Base-by-base conservation (phyloP, 2,113 vertebrate species). In the Mastomys coucha region DNA sequence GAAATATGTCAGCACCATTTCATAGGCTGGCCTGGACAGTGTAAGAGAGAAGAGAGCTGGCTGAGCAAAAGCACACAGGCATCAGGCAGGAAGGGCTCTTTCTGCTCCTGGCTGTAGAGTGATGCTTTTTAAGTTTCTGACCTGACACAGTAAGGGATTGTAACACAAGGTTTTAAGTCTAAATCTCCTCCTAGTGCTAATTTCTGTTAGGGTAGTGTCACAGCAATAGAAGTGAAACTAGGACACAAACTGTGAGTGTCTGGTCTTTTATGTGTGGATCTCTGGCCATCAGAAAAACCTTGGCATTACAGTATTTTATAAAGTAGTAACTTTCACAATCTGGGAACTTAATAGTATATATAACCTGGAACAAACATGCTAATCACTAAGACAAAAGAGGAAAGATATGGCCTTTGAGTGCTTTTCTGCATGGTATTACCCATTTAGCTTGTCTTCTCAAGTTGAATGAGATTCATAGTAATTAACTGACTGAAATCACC, bases 401-500 rank as follows among this genome's bases (percentile, higher is more conserved):
- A 20, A 5, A 94, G 36, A 36, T 3, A 39, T 65, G 33, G 88
- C 36, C 67, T 89, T 11, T 70, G 53, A 95, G 65, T 49, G 51
- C 8, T 51, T 81, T 67, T 94, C 45, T 76, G 45, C 0, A 39
- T 31, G 81, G 45, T 4, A 92, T 20, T 49, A 85, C 4, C 24
- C 13, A 49, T 36, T 69, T 0, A 75, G 31, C 58, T 49, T 88
- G 56, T 89, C 63, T 77, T 78, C 60, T 56, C 28, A 42, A 65
- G 53, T n/a, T 89, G 51, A 96, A 88, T 69, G 31, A 87, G 81
- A 95, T 42, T 76, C 51, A 69, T 87, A 89, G 77, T 51, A 31
- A 84, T 63, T 36, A 88, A 36, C 72, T 24, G 26, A 65, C 0
- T 96, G 67, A 93, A 6, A 94, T 87, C 49, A 86, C 45, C 28